These are phyloP conservation scores for Otus scops DNA, from an alignment of 2,797 vertebrate species.

Conservation along the genomic window DNA sequence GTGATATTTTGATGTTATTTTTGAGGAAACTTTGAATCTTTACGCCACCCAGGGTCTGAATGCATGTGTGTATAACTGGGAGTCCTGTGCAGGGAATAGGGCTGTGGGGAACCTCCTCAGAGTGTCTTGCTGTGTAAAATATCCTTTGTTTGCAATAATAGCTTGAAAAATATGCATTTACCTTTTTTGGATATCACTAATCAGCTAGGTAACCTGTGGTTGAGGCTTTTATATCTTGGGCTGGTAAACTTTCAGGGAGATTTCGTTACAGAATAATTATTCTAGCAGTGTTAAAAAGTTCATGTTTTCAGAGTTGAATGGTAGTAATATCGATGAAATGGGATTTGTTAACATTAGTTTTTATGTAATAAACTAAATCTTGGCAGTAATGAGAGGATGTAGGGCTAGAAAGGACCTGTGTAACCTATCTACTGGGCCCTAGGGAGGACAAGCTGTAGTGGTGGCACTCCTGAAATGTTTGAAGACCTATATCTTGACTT, in stretches of 20 bases:
- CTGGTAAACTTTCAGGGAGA: not conserved
- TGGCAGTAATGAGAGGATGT: not conserved
- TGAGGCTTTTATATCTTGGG: not conserved
- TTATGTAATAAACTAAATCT: not conserved
- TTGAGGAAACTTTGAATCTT: not conserved
- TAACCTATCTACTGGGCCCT: rapidly evolving
- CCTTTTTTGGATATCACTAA: not conserved
- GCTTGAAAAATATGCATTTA: not conserved
- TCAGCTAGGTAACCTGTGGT: not conserved
- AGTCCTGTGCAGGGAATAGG: not conserved
- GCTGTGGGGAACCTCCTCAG: not conserved
- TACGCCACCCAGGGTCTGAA: not conserved
- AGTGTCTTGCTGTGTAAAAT: not conserved
- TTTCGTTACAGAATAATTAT: not conserved
- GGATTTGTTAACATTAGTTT: not conserved
- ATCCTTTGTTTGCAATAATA: not conserved
- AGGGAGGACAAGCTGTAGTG: not conserved
- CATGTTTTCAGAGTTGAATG: not conserved
- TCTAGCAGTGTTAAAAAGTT: not conserved
- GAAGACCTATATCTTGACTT: not conserved
- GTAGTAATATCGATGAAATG: not conserved
- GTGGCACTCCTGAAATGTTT: not conserved
- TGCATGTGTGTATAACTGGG: rapidly evolving
- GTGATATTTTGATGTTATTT: not conserved
- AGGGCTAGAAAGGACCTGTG: not conserved